A percentile compares a stretch with the other conserved stretches of the same genome.
Conservation (phyloP, 2,797 vertebrate genomes). For the Acanthopagrus latus region DNA sequence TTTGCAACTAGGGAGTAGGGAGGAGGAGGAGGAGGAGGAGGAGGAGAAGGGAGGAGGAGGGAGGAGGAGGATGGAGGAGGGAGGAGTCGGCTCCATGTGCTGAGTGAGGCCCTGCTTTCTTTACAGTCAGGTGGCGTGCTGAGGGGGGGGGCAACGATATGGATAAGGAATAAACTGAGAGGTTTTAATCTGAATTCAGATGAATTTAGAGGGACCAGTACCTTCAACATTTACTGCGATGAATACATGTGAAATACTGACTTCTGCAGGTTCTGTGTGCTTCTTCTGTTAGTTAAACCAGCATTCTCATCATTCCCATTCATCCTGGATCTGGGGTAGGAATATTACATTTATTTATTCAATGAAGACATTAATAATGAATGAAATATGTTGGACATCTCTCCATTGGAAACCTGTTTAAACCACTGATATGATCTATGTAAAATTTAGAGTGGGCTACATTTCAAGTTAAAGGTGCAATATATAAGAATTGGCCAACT, state of each 20-base stretch:
- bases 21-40: slow-evolving; percentile 30
- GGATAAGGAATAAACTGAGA: slow-evolving; percentile 23
- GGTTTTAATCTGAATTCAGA: slow-evolving; percentile 32
- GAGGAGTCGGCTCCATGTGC: slow-evolving; percentile 48
- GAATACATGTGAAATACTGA: neutral
- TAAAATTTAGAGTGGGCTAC: too few relatives aligned
- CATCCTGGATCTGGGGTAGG: neutral
- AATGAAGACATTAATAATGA: too few relatives aligned
- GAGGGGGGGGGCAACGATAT: slow-evolving; percentile 35
- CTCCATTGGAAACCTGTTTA: too few relatives aligned
- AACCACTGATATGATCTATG: too few relatives aligned
- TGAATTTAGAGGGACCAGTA: neutral
- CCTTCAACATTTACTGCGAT: neutral
- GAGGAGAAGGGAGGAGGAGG: too few relatives aligned
- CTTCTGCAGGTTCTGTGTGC: neutral
- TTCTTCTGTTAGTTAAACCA: neutral
- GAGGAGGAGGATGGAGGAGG: slow-evolving; percentile 4
- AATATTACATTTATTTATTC: neutral
- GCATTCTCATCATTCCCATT: neutral
- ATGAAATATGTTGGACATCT: too few relatives aligned
- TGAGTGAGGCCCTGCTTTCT: slow-evolving; percentile 41
- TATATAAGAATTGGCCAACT: too few relatives aligned
- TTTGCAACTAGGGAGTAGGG: slow-evolving; percentile 49
- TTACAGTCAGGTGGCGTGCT: slow-evolving; percentile 33
- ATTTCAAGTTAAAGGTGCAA: too few relatives aligned